phyloP scores from a whole-genome alignment of 2,113 vertebrate species.

The Cynoglossus semilaevis region DNA sequence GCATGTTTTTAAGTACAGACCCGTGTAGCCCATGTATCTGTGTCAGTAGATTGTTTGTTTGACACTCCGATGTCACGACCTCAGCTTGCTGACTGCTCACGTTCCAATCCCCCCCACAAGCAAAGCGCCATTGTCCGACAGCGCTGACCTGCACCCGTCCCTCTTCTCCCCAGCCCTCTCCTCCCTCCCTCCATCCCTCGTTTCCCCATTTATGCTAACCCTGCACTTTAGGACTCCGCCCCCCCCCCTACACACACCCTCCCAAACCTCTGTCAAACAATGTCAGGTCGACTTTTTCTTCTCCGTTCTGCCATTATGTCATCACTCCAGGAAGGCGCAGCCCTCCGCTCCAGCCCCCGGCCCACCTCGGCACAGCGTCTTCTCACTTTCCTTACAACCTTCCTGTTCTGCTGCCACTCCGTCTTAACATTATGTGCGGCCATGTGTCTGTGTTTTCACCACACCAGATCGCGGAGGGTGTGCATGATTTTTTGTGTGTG shows the following conservation, averaged over 20 bases:
- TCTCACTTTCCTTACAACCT: constrained; percentile 14
- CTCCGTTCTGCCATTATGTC: constrained; percentile 84
- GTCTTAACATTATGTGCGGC: constrained; percentile 12
- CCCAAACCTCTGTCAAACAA: constrained; percentile 70
- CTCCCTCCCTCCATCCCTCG: constrained; percentile 32
- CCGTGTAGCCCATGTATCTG: constrained; percentile 59
- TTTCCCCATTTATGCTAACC: constrained; percentile 76
- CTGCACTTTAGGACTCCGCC: constrained; percentile 84
- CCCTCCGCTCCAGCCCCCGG: constrained; percentile 75
- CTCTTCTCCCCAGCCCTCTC: constrained; percentile 15
- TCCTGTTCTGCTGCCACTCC: constrained; percentile 1
- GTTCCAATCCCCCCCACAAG: constrained; percentile 73
- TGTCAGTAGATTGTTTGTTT: constrained; percentile 79
- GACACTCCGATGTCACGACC: constrained; percentile 74
- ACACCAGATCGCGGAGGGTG: constrained; percentile 37
- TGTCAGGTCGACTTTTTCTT: constrained; percentile 89
- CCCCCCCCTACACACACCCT: constrained; percentile 53
- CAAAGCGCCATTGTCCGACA: constrained; percentile 72
- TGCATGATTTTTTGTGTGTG: constrained; percentile 50
- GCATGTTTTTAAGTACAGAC: constrained; percentile 65
- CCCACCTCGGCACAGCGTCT: constrained; percentile 28
- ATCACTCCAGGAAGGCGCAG: constrained; percentile 86
- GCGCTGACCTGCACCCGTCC: constrained; percentile 64
- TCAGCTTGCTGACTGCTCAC: constrained; percentile 81
- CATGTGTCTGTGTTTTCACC: constrained; percentile 40